These are phyloP conservation scores for Ethmia dodecea DNA, from an alignment of 2,888 invertebrate species.

Conservation along the genomic window DNA sequence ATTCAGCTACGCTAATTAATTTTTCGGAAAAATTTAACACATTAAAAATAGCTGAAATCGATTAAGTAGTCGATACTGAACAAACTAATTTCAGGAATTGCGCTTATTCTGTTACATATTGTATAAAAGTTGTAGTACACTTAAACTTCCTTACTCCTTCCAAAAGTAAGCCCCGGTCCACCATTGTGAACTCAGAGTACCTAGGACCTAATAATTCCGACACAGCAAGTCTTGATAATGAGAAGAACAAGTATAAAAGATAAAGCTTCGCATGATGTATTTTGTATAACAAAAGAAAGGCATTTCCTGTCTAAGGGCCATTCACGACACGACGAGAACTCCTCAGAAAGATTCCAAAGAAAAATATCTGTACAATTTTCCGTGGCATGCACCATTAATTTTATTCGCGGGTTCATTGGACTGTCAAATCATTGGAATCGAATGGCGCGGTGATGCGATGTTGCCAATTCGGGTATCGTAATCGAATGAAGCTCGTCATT, in stretches of 20 bases:
- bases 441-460: constrained; percentile 5
- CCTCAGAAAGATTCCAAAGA: background rate
- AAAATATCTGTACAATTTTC: constrained; percentile 12
- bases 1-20: no score
- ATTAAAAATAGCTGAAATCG: no score
- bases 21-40: no score
- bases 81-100: no score
- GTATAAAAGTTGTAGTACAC: no score
- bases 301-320: background rate
- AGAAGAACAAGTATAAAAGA: background rate
- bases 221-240: no score
- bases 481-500: constrained; percentile 9
- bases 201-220: no score
- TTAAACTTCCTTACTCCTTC: no score
- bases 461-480: constrained; percentile 4
- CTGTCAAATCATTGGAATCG: constrained; percentile 32
- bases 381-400: constrained; percentile 22
- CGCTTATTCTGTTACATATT: no score
- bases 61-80: no score
- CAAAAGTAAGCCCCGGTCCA: no score
- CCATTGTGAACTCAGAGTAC: no score
- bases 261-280: background rate
- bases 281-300: background rate
- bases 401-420: constrained; percentile 24
- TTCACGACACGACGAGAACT: background rate